A percentile compares a stretch with the other conserved stretches of the same genome.
These are phyloP conservation scores for Hirudo medicinalis DNA, from an alignment of 1,140 invertebrate genomes.

Conservation along the genomic window DNA sequence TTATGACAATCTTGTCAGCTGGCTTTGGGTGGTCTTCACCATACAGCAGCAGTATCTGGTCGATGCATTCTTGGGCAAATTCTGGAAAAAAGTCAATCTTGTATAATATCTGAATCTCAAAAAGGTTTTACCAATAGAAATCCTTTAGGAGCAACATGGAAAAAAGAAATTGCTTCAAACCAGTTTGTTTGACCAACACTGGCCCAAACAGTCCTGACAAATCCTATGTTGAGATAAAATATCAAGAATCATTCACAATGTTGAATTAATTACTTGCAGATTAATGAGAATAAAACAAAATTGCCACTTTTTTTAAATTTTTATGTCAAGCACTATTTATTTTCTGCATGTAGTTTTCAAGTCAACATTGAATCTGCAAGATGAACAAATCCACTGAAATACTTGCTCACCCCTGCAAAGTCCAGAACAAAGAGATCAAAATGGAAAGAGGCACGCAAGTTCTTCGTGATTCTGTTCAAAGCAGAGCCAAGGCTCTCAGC, in stretches of 20 bases:
- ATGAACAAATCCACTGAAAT: not conserved
- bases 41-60: slow-evolving; percentile 61
- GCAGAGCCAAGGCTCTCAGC: not conserved
- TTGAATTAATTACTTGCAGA: too few relatives aligned
- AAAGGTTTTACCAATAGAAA: too few relatives aligned
- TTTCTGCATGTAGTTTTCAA: not conserved
- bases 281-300: too few relatives aligned
- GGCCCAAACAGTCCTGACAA: slow-evolving; percentile 63
- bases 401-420: not conserved
- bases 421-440: slow-evolving; percentile 12
- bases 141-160: too few relatives aligned
- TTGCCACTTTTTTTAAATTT: too few relatives aligned
- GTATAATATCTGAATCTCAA: not conserved
- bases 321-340: too few relatives aligned
- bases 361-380: not conserved
- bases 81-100: slow-evolving; percentile 32
- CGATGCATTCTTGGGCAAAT: slow-evolving; percentile 59
- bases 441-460: not conserved
- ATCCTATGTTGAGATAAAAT: slow-evolving; percentile 44
- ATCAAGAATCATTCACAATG: not conserved
- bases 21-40: slow-evolving; percentile 30
- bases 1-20: too few relatives aligned
- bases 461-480: slow-evolving; percentile 1
- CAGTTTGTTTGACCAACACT: slow-evolving; percentile 59
- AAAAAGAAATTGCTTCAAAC: slow-evolving; percentile 22